Conservation (phyloP, 2,113 vertebrate genomes). For the Oncorhynchus keta region DNA sequence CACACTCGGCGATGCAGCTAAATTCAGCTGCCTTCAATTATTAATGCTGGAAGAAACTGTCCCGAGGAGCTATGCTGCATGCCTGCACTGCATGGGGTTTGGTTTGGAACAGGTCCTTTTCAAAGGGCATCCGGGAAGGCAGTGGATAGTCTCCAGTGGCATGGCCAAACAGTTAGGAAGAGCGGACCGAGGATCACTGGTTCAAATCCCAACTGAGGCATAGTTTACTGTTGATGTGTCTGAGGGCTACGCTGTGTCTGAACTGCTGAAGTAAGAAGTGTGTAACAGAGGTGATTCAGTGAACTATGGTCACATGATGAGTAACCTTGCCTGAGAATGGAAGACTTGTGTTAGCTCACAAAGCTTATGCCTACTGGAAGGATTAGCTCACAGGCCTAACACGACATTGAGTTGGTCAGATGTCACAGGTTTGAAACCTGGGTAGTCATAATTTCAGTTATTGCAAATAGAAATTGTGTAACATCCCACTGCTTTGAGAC, state of each 20-base stretch:
- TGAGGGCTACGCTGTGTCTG: not conserved
- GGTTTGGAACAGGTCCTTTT: not conserved
- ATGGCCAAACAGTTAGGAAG: slow-evolving; percentile 37
- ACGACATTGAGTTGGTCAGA: no score
- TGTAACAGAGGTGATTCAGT: not conserved
- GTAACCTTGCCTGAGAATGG: no score
- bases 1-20: slow-evolving; percentile 34
- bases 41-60: slow-evolving; percentile 58
- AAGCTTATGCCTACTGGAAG: no score
- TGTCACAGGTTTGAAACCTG: no score
- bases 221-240: not conserved
- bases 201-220: not conserved
- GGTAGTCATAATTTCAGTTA: no score
- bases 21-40: slow-evolving; percentile 68
- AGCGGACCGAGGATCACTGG: not conserved
- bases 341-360: no score
- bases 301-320: no score
- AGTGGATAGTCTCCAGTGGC: slow-evolving; percentile 29
- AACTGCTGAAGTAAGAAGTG: not conserved
- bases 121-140: slow-evolving; percentile 22
- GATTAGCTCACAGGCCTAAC: no score
- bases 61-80: slow-evolving; percentile 19
- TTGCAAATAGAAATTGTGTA: not conserved
- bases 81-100: not conserved
- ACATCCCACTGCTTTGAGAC: not conserved